Conservation (phyloP, 1,140 invertebrate species). For the Neotoxoptera formosana region DNA sequence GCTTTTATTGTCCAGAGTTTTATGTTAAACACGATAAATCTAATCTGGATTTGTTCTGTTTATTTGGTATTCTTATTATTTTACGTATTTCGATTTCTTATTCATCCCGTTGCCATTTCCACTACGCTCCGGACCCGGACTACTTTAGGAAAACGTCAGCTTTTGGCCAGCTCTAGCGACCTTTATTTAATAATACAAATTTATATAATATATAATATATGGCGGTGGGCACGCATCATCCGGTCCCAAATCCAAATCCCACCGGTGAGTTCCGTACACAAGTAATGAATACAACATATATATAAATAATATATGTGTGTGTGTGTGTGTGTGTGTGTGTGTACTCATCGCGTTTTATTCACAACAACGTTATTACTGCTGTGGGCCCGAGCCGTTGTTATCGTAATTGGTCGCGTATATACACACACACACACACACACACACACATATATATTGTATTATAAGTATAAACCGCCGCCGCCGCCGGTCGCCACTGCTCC, state of each 20-base stretch:
- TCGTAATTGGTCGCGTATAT: conserved; percentile 41
- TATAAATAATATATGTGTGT: background rate
- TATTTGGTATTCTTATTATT: background rate
- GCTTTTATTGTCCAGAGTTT: background rate
- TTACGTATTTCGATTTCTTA: background rate
- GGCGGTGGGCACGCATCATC: background rate
- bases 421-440: background rate
- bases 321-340: background rate
- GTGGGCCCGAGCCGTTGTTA: conserved; percentile 42
- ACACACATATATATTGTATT: background rate
- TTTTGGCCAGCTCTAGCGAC: conserved; percentile 41
- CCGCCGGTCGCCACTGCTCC: background rate
- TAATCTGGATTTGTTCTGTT: conserved; percentile 48
- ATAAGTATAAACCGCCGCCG: conserved; percentile 31
- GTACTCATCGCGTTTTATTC: background rate
- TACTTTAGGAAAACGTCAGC: conserved; percentile 30
- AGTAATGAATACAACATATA: background rate
- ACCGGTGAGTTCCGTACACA: background rate
- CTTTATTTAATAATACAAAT: conserved; percentile 30
- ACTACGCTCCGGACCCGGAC: background rate
- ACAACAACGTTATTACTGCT: conserved; percentile 10
- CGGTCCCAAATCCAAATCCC: conserved; percentile 42
- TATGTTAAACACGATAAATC: background rate
- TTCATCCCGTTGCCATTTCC: background rate
- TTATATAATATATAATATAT: conserved; percentile 9